phyloP scores from a whole-genome alignment of 2,797 vertebrate species.

The Sandelia bainsii region DNA sequence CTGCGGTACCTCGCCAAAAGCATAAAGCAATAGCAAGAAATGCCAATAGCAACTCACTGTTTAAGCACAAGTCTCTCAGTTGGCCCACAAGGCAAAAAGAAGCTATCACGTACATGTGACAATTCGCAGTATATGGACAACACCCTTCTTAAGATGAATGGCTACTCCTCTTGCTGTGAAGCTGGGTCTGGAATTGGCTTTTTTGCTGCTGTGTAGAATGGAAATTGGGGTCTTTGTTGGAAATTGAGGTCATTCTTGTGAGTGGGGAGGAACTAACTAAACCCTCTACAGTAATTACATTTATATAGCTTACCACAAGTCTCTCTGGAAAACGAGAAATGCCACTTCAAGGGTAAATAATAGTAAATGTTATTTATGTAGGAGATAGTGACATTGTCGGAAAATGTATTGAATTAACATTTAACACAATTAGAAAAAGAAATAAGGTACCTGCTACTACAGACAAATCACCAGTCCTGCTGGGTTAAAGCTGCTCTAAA shows the following conservation, averaged over 20 bases:
- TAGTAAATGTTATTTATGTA: not conserved
- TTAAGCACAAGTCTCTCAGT: not conserved
- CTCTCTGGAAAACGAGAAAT: constrained; percentile 8
- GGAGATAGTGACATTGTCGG: not conserved
- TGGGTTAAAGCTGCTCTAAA: not conserved
- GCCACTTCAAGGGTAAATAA: constrained; percentile 3
- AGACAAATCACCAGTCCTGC: not conserved
- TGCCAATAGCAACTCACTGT: constrained; percentile 11
- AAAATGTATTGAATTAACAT: not conserved
- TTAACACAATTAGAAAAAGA: not conserved
- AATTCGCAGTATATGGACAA: constrained; percentile 11
- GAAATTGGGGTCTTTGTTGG: constrained; percentile 44
- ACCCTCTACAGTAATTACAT: constrained; percentile 24
- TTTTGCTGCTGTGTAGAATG: constrained; percentile 24
- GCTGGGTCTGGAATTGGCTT: constrained; percentile 48
- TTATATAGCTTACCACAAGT: not conserved
- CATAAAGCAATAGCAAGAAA: too few relatives aligned
- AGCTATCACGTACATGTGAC: constrained; percentile 39
- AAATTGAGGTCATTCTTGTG: constrained; percentile 48
- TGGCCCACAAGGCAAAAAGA: constrained; percentile 32
- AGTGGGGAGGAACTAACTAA: not conserved
- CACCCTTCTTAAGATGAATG: constrained; percentile 50
- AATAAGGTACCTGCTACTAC: not conserved
- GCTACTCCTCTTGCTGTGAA: constrained; percentile 7
- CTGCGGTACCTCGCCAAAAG: constrained; percentile 1